phyloP scores from a whole-genome alignment of 2,888 invertebrate genomes.

The Chrysotoxum bicinctum region DNA sequence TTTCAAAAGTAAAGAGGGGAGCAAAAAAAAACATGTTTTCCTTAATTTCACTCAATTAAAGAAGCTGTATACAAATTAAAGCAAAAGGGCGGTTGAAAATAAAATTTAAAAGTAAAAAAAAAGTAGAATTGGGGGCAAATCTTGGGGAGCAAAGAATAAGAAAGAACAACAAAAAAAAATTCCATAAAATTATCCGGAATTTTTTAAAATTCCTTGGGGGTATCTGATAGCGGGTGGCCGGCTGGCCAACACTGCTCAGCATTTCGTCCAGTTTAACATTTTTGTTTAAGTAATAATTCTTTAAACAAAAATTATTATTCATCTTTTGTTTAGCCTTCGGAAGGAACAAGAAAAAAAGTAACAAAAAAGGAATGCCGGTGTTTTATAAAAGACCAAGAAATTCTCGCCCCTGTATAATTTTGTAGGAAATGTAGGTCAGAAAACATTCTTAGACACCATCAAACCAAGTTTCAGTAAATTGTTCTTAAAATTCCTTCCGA shows the following conservation, averaged over 20 bases:
- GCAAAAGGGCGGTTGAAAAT: constrained; percentile 1
- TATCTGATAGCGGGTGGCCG: background rate
- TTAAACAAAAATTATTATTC: constrained; percentile 45
- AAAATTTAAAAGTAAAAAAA: background rate
- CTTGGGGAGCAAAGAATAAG: background rate
- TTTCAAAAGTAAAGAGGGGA: background rate
- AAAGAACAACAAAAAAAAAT: constrained; percentile 16
- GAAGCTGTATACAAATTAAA: constrained; percentile 10
- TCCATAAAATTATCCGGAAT: constrained; percentile 65
- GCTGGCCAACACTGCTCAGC: background rate
- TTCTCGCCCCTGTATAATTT: background rate
- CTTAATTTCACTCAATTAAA: constrained; percentile 61
- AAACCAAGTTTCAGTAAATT: constrained; percentile 50
- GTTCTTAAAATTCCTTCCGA: constrained; percentile 45
- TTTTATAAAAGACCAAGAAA: background rate
- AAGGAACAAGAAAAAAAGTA: background rate
- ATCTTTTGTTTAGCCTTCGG: constrained; percentile 30
- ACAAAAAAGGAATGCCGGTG: background rate
- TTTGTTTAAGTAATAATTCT: constrained; percentile 45
- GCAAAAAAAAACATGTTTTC: constrained; percentile 21
- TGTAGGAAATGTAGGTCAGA: background rate
- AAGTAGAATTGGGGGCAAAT: constrained; percentile 20
- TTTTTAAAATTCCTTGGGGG: constrained; percentile 62
- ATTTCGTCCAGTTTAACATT: constrained; percentile 26
- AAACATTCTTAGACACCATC: constrained; percentile 30